phyloP scores from a whole-genome alignment of 2,113 vertebrate genomes.

The Seriola aureovittata region DNA sequence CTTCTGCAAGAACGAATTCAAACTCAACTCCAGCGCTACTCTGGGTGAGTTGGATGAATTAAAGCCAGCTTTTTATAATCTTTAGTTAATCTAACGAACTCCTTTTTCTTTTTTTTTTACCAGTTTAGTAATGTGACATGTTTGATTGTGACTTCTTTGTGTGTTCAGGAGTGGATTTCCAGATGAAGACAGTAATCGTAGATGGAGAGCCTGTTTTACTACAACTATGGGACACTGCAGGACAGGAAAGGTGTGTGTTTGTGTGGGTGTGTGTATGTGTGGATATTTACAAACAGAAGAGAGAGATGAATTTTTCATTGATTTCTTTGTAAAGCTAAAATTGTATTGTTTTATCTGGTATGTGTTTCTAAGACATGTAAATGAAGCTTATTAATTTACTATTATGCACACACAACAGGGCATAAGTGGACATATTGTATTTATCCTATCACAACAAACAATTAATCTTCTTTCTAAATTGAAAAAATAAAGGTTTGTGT shows the following conservation, averaged over 20 bases:
- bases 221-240: slow-evolving; percentile 96
- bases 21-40: slow-evolving; percentile 89
- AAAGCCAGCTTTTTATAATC: not conserved
- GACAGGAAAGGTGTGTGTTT: slow-evolving; percentile 91
- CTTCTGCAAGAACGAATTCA: slow-evolving; percentile 98
- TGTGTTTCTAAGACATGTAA: not conserved
- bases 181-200: slow-evolving; percentile 95
- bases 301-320: not conserved
- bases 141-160: not conserved
- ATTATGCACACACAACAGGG: not conserved
- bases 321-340: not conserved
- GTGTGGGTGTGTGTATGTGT: not conserved
- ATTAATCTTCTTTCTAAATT: not conserved
- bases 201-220: slow-evolving; percentile 92
- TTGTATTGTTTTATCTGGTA: too few species aligned
- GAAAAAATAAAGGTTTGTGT: not conserved
- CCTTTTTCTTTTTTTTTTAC: not conserved
- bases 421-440: not conserved
- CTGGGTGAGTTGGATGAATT: slow-evolving; percentile 84
- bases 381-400: not conserved
- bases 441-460: not conserved
- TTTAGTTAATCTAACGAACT: not conserved
- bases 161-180: slow-evolving; percentile 94
- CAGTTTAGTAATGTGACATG: not conserved
- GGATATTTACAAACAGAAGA: not conserved